phyloP scores from a whole-genome alignment of 2,113 vertebrate genomes.

The Piaya cayana region DNA sequence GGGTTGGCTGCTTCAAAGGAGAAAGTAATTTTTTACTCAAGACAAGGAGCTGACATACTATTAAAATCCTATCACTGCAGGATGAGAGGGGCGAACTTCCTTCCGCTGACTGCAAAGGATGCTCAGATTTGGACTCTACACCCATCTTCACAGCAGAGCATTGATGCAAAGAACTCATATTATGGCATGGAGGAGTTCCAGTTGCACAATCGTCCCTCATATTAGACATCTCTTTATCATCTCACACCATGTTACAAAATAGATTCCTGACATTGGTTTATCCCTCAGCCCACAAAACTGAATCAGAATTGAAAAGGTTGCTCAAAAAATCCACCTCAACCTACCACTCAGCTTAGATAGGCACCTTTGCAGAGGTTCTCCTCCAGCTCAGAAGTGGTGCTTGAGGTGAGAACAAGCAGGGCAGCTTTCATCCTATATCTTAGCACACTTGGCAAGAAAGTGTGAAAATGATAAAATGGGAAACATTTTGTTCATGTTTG shows the following conservation, averaged over 20 bases:
- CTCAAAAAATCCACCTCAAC: neutral
- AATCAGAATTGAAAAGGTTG: neutral
- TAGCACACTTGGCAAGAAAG: neutral
- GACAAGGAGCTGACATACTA: neutral
- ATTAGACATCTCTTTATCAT: neutral
- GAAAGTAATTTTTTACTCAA: neutral
- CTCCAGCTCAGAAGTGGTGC: rapidly evolving
- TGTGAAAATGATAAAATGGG: neutral
- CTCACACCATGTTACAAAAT: neutral
- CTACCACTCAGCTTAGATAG: neutral
- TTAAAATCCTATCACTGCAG: neutral
- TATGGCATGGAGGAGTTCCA: neutral
- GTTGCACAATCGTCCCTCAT: neutral
- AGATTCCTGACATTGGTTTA: neutral
- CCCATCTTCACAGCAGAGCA: neutral
- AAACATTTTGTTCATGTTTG: neutral
- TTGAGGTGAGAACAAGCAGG: neutral
- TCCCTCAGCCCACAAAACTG: neutral
- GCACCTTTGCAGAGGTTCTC: neutral
- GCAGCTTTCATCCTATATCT: neutral
- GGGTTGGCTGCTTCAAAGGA: neutral
- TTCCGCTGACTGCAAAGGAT: neutral
- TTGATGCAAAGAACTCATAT: neutral
- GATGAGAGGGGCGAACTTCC: neutral
- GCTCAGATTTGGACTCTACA: neutral